A percentile compares a stretch with the other conserved stretches of the same genome.
phyloP scores from a whole-genome alignment of 2,797 vertebrate species.

The Dendrocincla tyrannina region DNA sequence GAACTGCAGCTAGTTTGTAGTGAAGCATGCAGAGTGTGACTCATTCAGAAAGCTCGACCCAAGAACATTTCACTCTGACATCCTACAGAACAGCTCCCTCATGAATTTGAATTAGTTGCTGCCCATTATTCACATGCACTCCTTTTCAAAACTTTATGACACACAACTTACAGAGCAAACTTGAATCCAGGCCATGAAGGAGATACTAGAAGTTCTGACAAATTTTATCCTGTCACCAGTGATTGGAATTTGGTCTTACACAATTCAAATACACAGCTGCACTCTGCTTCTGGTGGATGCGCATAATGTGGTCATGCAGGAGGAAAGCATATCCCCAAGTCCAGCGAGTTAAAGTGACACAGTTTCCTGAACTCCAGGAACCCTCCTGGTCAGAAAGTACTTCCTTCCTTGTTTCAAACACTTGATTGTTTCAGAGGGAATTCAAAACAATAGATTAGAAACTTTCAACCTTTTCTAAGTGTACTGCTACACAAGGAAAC shows the following conservation, averaged over 20 bases:
- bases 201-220: not conserved
- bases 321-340: constrained; percentile 33
- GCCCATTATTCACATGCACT: not conserved
- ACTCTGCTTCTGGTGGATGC: constrained; percentile 7
- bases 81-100: not conserved
- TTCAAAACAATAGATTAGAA: constrained; percentile 48
- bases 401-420: constrained; percentile 80
- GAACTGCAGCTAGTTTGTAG: not conserved
- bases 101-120: not conserved
- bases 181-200: not conserved
- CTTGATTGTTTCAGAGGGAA: constrained; percentile 68
- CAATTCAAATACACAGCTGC: not conserved
- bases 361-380: constrained; percentile 74
- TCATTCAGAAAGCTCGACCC: not conserved
- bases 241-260: not conserved
- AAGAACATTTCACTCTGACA: constrained; percentile 8
- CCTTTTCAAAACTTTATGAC: constrained; percentile 13
- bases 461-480: constrained; percentile 32
- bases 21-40: not conserved
- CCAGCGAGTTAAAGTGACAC: constrained; percentile 31
- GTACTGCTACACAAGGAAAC: constrained; percentile 55
- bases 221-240: not conserved
- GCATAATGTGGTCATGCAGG: constrained; percentile 28
- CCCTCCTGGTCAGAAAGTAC: constrained; percentile 71
- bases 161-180: not conserved